Conservation (phyloP, 23 tunicate genomes). For the Ascidia mentula region DNA sequence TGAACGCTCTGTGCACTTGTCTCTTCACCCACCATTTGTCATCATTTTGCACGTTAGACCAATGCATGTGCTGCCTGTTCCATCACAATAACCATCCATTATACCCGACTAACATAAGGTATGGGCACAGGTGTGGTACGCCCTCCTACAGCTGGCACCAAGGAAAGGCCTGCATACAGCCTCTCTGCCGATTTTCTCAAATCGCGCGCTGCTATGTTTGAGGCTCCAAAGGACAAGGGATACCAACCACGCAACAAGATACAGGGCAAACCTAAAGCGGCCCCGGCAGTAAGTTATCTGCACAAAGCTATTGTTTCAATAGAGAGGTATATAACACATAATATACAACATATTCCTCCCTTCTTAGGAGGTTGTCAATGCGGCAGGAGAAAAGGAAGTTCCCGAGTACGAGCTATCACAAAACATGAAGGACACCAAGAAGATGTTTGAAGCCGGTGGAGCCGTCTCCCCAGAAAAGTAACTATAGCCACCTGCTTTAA, state of each 20-base stretch:
- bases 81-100: neutral
- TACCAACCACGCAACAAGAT: slow-evolving; percentile 73
- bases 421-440: slow-evolving; percentile 59
- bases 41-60: too few species aligned
- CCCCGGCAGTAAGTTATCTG: slow-evolving; percentile 6
- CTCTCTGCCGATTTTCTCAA: slow-evolving; percentile 50
- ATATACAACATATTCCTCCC: too few species aligned
- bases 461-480: slow-evolving; percentile 18
- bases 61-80: too few species aligned
- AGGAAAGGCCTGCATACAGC: slow-evolving; percentile 74
- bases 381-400: slow-evolving; percentile 23
- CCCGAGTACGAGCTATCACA: slow-evolving; percentile 32
- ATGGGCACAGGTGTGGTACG: slow-evolving; percentile 69
- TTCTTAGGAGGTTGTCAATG: slow-evolving; percentile 51
- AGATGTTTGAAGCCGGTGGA: slow-evolving; percentile 61
- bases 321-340: too few species aligned
- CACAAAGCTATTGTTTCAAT: neutral
- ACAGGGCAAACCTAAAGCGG: slow-evolving; percentile 5
- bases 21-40: too few species aligned
- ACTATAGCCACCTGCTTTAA: neutral
- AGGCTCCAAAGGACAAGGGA: slow-evolving; percentile 35
- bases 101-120: neutral
- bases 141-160: slow-evolving; percentile 86
- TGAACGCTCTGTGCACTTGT: too few species aligned
- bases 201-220: slow-evolving; percentile 77